phyloP scores from a whole-genome alignment of 2,113 vertebrate species.

The Clarias batrachus region DNA sequence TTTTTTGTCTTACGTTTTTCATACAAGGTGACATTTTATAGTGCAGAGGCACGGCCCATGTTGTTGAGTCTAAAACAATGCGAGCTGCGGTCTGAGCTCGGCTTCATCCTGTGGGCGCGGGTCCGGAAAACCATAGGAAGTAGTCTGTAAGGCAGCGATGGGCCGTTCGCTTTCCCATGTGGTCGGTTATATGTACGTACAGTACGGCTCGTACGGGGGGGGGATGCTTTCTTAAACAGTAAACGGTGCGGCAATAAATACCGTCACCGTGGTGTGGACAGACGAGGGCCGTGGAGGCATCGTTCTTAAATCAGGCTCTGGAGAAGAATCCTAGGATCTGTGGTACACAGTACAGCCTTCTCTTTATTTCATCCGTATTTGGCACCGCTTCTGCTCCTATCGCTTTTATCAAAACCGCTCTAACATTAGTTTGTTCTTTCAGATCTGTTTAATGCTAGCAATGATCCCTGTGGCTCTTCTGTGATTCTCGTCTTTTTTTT shows the following conservation, averaged over 20 bases:
- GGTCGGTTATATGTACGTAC: constrained; percentile 55
- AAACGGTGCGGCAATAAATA: not conserved
- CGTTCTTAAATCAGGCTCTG: not conserved
- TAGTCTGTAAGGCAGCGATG: constrained; percentile 63
- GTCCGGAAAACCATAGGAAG: constrained; percentile 70
- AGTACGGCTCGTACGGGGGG: not conserved
- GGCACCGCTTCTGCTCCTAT: too few species aligned
- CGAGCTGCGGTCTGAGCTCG: constrained; percentile 52
- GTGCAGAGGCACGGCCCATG: constrained; percentile 42
- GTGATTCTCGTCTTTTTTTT: too few species aligned
- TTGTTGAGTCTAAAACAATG: constrained; percentile 66
- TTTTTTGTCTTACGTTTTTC: not conserved
- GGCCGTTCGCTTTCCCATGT: constrained; percentile 67
- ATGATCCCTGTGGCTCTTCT: too few species aligned
- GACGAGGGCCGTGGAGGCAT: not conserved
- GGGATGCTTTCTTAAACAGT: not conserved
- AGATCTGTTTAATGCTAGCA: too few species aligned
- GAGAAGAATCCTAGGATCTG: not conserved
- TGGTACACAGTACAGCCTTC: not conserved
- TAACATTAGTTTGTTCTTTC: too few species aligned
- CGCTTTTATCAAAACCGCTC: too few species aligned
- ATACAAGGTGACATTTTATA: constrained; percentile 26
- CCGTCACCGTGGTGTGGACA: not conserved
- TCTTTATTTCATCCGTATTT: too few species aligned
- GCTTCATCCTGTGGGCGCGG: constrained; percentile 71